These are phyloP conservation scores for Spilosoma lubricipeda DNA, from an alignment of 2,888 invertebrate genomes.

Conservation along the genomic window DNA sequence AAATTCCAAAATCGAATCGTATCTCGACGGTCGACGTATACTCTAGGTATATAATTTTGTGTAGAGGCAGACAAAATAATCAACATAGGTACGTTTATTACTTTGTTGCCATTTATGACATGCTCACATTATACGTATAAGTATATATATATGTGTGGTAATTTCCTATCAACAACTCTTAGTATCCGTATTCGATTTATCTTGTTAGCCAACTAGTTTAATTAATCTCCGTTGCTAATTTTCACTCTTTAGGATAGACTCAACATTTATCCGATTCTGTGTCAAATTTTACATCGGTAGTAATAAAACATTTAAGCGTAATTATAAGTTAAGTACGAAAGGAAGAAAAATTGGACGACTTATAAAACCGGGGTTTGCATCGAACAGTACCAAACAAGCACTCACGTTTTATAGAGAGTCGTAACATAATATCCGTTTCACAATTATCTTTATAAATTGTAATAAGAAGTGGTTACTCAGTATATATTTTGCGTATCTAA, in stretches of 20 bases:
- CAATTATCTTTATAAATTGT: constrained; percentile 27
- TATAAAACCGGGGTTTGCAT: constrained; percentile 34
- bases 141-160: background rate
- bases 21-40: background rate
- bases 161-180: constrained; percentile 13
- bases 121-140: background rate
- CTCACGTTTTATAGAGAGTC: constrained; percentile 32
- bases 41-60: background rate
- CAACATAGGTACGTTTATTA: background rate
- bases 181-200: constrained; percentile 22
- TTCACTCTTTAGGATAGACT: constrained; percentile 18
- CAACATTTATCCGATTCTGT: constrained; percentile 39
- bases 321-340: constrained; percentile 47
- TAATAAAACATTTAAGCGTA: constrained; percentile 43
- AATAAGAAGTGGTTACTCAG: constrained; percentile 3
- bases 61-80: background rate
- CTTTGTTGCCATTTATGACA: constrained; percentile 1
- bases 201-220: constrained; percentile 11
- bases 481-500: background rate
- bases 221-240: constrained; percentile 22
- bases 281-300: constrained; percentile 35
- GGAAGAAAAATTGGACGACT: constrained; percentile 52
- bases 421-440: constrained; percentile 41
- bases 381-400: constrained; percentile 32
- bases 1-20: background rate